These are phyloP conservation scores for Lophura nycthemera DNA, from an alignment of 2,113 vertebrate species.

Conservation along the genomic window DNA sequence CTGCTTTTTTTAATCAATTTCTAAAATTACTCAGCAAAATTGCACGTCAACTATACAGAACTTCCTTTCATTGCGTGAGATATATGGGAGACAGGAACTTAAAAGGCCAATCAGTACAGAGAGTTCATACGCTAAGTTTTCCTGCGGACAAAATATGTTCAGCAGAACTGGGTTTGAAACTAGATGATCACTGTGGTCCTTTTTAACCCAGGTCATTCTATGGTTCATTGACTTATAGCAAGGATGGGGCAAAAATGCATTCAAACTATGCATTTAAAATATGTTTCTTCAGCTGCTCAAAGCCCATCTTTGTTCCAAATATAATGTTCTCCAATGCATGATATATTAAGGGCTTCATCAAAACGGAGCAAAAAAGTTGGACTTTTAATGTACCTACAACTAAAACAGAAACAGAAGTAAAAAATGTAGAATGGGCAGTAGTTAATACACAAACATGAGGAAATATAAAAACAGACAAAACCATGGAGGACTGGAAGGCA, in stretches of 20 bases:
- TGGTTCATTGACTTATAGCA: background rate
- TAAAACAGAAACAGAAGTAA: background rate
- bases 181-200: too few relatives aligned
- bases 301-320: background rate
- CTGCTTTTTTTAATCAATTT: background rate
- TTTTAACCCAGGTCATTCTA: too few relatives aligned
- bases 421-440: background rate
- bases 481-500: background rate
- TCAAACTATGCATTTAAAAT: background rate
- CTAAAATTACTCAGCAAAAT: slow-evolving; percentile 25
- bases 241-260: background rate
- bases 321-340: background rate
- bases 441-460: background rate
- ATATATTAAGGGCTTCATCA: background rate
- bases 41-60: background rate
- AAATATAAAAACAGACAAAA: background rate
- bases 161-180: background rate
- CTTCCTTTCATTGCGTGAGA: background rate
- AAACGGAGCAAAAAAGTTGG: background rate
- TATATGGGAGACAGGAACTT: background rate
- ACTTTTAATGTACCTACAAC: background rate
- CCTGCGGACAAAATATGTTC: background rate
- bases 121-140: background rate
- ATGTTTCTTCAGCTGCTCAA: background rate
- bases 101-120: background rate